Evolutionary conservation across 2,113 vertebrate species (phyloP).

Genomic region (Oncorhynchus mykiss): DNA sequence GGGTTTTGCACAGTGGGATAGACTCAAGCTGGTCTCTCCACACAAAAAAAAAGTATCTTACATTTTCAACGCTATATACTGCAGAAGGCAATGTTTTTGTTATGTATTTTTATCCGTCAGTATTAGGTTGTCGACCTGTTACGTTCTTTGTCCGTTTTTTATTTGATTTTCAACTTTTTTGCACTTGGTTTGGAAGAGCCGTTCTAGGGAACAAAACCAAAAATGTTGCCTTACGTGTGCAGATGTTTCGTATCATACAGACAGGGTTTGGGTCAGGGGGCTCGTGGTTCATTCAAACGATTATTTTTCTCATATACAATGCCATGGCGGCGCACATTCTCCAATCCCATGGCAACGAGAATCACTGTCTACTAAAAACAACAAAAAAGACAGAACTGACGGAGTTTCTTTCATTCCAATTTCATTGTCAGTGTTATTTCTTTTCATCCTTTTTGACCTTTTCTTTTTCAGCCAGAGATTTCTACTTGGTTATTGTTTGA

Average conservation of each 20-base stretch:
- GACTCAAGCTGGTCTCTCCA: conserved; percentile 65
- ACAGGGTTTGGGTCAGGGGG: conserved; percentile 59
- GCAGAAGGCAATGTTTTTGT: conserved; percentile 71
- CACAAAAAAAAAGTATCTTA: conserved; percentile 69
- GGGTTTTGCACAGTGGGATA: conserved; percentile 79
- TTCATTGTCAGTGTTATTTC: conserved; percentile 27
- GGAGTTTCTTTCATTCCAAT: conserved; percentile 39
- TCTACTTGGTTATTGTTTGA: conserved; percentile 27
- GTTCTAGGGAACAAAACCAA: conserved; percentile 79
- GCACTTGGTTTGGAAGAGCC: conserved; percentile 72
- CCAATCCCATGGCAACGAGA: conserved; percentile 37
- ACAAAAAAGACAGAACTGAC: conserved; percentile 6
- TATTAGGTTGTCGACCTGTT: conserved; percentile 61
- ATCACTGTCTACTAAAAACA: conserved; percentile 30
- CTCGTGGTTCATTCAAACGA: conserved; percentile 49
- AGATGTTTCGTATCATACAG: conserved; percentile 63
- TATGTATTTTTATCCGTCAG: conserved; percentile 66
- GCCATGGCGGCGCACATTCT: conserved; percentile 56
- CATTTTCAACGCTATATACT: conserved; percentile 74
- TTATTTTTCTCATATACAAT: conserved; percentile 34
- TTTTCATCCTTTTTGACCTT: conserved; percentile 16
- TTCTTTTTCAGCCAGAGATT: conserved; percentile 18
- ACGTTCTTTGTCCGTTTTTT: conserved; percentile 14
- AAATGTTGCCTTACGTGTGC: conserved; percentile 80
- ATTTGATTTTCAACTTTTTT: conserved; percentile 50